Evolutionary conservation across 1,140 invertebrate species (phyloP).

Genomic region (Phenacoccus solenopsis): DNA sequence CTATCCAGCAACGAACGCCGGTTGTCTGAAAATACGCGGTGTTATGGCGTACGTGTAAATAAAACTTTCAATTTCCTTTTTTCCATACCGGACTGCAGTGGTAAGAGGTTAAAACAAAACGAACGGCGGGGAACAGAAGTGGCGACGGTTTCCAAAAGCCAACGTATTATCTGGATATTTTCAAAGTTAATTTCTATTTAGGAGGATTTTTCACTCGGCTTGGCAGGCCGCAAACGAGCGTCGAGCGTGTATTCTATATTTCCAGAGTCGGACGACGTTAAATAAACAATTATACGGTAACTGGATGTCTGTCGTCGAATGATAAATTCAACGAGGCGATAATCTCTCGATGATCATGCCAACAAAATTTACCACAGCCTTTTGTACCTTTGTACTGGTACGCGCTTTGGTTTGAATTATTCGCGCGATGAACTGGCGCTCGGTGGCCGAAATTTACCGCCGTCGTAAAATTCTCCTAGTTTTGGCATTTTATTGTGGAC

Average conservation of each 20-base stretch:
- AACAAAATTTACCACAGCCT: no score
- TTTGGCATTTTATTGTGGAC: no score
- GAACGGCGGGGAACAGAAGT: not conserved
- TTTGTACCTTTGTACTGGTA: no score
- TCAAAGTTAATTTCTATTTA: constrained; percentile 4
- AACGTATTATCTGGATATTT: not conserved
- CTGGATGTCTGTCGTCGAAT: constrained; percentile 4
- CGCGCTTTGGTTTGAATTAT: no score
- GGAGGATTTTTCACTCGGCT: not conserved
- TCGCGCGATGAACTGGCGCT: no score
- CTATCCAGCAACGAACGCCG: no score
- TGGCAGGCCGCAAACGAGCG: not conserved
- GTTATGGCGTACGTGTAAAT: no score
- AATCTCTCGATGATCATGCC: not conserved
- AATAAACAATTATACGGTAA: constrained; percentile 3
- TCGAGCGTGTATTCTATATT: not conserved
- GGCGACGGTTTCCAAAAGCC: not conserved
- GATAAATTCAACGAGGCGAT: not conserved
- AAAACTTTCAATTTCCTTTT: no score
- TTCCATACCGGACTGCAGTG: no score
- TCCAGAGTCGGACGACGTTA: not conserved
- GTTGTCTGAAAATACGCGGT: no score
- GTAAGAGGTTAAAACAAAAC: not conserved
- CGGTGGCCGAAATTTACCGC: no score
- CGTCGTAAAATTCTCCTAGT: no score